Evolutionary conservation across 2,888 invertebrate species (phyloP).

Genomic region (Corbicula japonica): DNA sequence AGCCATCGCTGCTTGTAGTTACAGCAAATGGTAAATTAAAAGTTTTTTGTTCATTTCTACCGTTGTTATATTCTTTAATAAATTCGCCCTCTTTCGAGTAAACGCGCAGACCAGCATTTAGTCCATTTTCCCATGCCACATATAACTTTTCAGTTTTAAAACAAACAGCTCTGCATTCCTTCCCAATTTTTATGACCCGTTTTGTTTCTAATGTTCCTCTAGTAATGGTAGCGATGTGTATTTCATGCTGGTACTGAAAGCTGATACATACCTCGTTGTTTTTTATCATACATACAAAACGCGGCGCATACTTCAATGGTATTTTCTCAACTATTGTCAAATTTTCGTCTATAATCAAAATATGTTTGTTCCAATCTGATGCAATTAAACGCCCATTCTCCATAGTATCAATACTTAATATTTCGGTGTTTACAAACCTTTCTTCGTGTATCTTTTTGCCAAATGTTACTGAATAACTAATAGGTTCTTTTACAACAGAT

Average conservation of each 20-base stretch:
- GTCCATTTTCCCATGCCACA: not conserved
- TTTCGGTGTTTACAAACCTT: no score
- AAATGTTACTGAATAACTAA: no score
- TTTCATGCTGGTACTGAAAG: not conserved
- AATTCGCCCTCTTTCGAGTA: not conserved
- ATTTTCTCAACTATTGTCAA: not conserved
- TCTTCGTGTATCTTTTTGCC: no score
- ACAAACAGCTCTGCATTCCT: not conserved
- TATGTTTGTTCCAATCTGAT: not conserved
- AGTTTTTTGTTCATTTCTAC: not conserved
- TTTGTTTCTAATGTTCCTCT: not conserved
- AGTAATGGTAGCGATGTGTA: not conserved
- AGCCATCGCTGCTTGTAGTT: not conserved
- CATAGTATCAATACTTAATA: no score
- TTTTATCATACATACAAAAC: not conserved
- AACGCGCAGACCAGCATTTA: not conserved
- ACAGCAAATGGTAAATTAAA: not conserved
- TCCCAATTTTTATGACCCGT: not conserved
- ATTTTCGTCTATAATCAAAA: not conserved
- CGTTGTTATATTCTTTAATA: not conserved
- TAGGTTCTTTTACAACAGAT: no score
- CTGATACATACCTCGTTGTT: constrained; percentile 1
- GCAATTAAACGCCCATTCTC: no score
- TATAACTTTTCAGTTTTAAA: not conserved
- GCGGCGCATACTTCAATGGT: not conserved